Conservation (phyloP, 1,140 invertebrate genomes). For the Drosophila pachea region DNA sequence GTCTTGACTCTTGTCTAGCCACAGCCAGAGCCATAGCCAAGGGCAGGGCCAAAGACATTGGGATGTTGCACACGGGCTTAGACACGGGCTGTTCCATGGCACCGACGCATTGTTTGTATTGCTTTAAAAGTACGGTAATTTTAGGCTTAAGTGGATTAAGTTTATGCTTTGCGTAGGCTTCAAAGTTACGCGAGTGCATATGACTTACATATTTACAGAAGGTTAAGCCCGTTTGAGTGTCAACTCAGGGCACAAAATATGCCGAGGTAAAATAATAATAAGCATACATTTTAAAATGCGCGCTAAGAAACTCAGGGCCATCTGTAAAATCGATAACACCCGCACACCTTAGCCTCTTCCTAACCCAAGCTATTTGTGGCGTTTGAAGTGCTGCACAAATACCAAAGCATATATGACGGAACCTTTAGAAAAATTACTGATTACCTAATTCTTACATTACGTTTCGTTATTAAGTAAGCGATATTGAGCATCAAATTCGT, state of each 20-base stretch:
- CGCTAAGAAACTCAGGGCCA: not conserved
- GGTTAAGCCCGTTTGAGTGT: constrained; percentile 27
- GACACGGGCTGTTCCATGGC: not conserved
- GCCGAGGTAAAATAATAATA: not conserved
- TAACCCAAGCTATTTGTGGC: not conserved
- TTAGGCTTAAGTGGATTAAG: constrained; percentile 39
- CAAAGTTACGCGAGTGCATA: constrained; percentile 26
- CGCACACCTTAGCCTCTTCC: not conserved
- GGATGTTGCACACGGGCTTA: not conserved
- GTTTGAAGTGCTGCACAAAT: not conserved
- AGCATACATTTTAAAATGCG: constrained; percentile 2
- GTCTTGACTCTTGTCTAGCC: constrained; percentile 32
- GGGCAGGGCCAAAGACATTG: constrained; percentile 3
- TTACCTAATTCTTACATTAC: too few species aligned
- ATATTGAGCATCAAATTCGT: too few species aligned
- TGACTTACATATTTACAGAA: constrained; percentile 23
- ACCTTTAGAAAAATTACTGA: too few species aligned
- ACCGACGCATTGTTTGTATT: constrained; percentile 14
- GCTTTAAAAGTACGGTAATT: constrained; percentile 33
- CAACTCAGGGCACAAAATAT: constrained; percentile 5
- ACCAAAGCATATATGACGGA: too few species aligned
- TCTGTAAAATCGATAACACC: not conserved
- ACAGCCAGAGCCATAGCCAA: constrained; percentile 18
- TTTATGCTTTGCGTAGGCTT: constrained; percentile 22
- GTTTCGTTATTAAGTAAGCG: too few species aligned